Base-by-base conservation (phyloP, 2,113 vertebrate species). In the Morone chrysops region DNA sequence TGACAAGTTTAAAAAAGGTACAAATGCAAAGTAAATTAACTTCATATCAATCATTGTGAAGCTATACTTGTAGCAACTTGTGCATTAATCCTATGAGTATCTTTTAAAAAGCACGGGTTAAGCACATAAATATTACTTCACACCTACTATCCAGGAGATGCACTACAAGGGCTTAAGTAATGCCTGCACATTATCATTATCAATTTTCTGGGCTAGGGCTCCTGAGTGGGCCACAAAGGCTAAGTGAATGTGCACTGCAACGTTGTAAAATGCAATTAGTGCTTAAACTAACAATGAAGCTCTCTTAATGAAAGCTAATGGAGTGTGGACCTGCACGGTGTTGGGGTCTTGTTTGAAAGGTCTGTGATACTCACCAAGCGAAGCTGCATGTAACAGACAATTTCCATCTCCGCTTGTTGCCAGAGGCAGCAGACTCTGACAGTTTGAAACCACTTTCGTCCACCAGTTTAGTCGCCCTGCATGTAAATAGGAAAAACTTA, bases 381-480 rank as follows among this genome's bases (percentile, higher is more conserved):
- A 99, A 12, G 98, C 98, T 0, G 98, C 98, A 0, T 99, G 98
- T 25, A 99, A 94, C 65, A 99, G 94, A 89, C 98, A 99, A 74
- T 99, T 99, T 65, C 98, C 98, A 0, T 99, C 98, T 0, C 98
- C 98, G 0, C 97, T 99, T 1, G 98, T 99, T 16, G 98, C 97
- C 92, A 99, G 87, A 3, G 98, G 98, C 36, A 99, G 95, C 70
- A 99, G 94, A 72, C 95, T 94, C 86, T 99, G 98, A 89, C 97
- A 98, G 78, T 96, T 97, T 10, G 97, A 95, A 41, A 97, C 97
- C 72, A 98, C 95, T 4, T 94, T 95, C 0, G 96, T 97, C 98
- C 98, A 99, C 98, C 98, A 99, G 91, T 99, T 99, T 70, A 99
- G 94, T 0, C 98, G 97, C 38, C 98, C 98, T 99, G 87, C 0